Percentiles rank a stretch among this genome's conserved stretches.
Evolutionary conservation across 2,113 vertebrate genomes (phyloP).

Genomic region (Rallus limicola): DNA sequence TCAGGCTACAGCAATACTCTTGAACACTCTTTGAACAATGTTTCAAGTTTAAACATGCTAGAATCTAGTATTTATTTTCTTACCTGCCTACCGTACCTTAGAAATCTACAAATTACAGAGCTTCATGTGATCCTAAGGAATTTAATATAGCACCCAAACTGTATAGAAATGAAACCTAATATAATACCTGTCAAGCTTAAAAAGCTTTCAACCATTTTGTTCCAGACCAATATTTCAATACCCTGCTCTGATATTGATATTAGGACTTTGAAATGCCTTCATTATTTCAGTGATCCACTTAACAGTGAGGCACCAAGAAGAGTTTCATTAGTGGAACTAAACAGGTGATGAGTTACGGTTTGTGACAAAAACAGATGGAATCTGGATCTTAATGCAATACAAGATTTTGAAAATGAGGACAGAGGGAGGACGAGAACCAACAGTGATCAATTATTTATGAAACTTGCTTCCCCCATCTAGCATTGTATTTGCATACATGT

Average conservation of each 20-base stretch:
- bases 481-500: not conserved
- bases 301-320: not conserved
- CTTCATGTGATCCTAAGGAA: not conserved
- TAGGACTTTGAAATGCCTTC: not conserved
- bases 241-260: rapidly evolving
- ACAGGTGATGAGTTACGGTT: not conserved
- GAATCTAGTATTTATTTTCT: not conserved
- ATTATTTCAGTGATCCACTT: not conserved
- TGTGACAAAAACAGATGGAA: not conserved
- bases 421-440: not conserved
- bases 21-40: not conserved
- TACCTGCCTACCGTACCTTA: not conserved
- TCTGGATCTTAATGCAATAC: not conserved
- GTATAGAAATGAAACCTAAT: not conserved
- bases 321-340: not conserved
- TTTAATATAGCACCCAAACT: not conserved
- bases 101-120: not conserved
- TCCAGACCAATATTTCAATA: not conserved
- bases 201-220: not conserved
- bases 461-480: not conserved
- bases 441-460: not conserved
- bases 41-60: not conserved
- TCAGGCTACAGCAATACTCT: not conserved
- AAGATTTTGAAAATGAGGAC: not conserved
- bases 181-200: not conserved